Conservation (phyloP, 2,797 vertebrate genomes). For the Coendou prehensilis region DNA sequence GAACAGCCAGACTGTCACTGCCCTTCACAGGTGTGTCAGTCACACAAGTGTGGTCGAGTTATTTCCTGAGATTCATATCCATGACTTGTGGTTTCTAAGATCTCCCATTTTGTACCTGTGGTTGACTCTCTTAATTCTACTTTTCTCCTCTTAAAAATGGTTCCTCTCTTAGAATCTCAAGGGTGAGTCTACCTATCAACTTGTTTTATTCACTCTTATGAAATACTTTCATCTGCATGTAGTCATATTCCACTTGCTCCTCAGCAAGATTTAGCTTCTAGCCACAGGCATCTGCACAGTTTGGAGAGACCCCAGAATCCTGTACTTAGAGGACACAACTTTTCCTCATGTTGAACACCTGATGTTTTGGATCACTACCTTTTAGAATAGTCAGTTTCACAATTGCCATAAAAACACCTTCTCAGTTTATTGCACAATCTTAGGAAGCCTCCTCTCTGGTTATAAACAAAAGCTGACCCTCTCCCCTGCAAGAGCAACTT, state of each 20-base stretch:
- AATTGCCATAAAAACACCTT: constrained; percentile 34
- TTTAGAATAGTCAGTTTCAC: constrained; percentile 33
- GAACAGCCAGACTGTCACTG: background rate
- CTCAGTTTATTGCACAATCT: constrained; percentile 61
- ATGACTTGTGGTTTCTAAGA: background rate
- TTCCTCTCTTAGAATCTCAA: background rate
- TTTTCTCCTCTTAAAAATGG: background rate
- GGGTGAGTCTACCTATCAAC: background rate
- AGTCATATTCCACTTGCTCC: background rate
- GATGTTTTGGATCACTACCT: background rate
- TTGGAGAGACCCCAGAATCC: constrained; percentile 12
- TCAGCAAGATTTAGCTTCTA: constrained; percentile 8
- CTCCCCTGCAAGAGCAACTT: background rate
- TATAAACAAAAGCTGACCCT: background rate
- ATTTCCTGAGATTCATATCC: background rate
- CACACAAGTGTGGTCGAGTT: background rate
- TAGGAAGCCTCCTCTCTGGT: background rate
- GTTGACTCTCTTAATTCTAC: background rate
- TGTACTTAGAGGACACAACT: background rate
- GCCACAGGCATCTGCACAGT: background rate
- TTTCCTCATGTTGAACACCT: constrained; percentile 2
- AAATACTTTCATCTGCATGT: background rate
- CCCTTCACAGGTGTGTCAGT: background rate
- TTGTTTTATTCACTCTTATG: background rate
- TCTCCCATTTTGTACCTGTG: background rate